These are phyloP conservation scores for Frieseomelitta varia DNA, from an alignment of 1,140 invertebrate genomes.

Conservation along the genomic window DNA sequence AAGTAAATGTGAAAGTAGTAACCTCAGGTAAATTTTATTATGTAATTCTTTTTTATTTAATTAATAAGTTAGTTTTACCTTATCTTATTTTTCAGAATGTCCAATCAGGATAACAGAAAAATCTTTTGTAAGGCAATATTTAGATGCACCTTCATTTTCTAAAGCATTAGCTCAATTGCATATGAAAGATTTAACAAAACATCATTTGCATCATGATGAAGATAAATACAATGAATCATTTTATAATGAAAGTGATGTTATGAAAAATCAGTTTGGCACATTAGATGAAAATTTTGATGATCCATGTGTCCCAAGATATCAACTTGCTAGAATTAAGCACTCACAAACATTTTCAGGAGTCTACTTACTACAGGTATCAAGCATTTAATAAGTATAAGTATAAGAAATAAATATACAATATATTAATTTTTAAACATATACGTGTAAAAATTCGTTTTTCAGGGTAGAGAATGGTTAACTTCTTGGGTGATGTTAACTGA, in stretches of 20 bases:
- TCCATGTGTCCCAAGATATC: constrained; percentile 79
- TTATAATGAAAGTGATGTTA: constrained; percentile 14
- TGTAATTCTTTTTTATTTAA: neutral
- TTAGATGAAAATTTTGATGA: constrained; percentile 62
- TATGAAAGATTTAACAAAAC: constrained; percentile 53
- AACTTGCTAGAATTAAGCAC: constrained; percentile 82
- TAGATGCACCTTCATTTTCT: constrained; percentile 50
- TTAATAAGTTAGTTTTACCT: neutral
- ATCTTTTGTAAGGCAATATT: constrained; percentile 59
- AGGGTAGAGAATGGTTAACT: constrained; percentile 82
- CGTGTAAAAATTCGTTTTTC: constrained; percentile 43
- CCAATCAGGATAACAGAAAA: constrained; percentile 72
- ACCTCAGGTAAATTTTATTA: constrained; percentile 74
- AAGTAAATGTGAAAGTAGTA: constrained; percentile 79
- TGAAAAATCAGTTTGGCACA: constrained; percentile 18
- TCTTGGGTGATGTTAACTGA: constrained; percentile 81
- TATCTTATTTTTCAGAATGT: constrained; percentile 71
- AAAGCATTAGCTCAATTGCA: constrained; percentile 46
- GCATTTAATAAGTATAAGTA: neutral
- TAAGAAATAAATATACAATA: neutral
- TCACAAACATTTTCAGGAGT: constrained; percentile 81
- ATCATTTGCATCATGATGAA: constrained; percentile 19
- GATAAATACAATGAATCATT: constrained; percentile 45
- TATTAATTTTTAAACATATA: neutral
- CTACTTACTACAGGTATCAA: constrained; percentile 80